phyloP scores from a whole-genome alignment of 2,888 invertebrate species.

The Deilephila porcellus region DNA sequence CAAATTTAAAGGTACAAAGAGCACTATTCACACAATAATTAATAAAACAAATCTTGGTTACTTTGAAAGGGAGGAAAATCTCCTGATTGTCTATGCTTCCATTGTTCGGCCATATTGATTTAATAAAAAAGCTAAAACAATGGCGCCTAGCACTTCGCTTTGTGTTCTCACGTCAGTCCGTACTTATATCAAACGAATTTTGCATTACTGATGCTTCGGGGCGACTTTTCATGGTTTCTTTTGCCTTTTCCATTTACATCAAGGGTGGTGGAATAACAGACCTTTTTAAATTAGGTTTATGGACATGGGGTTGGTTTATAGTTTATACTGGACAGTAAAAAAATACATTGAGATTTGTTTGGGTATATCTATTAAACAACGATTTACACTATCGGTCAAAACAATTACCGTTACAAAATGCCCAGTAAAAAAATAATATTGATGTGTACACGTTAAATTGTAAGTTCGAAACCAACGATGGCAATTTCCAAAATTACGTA shows the following conservation, averaged over 20 bases:
- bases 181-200: constrained; percentile 25
- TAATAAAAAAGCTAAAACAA: constrained; percentile 23
- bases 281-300: background rate
- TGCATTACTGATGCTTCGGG: constrained; percentile 22
- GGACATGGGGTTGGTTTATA: too few species aligned
- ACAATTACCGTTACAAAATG: too few species aligned
- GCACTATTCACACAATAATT: background rate
- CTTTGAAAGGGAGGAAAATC: constrained; percentile 13
- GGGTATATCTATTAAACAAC: too few species aligned
- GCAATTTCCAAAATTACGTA: too few species aligned
- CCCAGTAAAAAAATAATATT: too few species aligned
- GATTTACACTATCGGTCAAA: too few species aligned
- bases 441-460: too few species aligned
- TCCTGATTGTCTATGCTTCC: constrained; percentile 3
- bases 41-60: constrained; percentile 1
- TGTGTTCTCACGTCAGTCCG: background rate
- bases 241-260: background rate
- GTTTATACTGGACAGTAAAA: too few species aligned
- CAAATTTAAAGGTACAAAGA: background rate
- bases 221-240: background rate
- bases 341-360: too few species aligned
- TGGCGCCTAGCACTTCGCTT: constrained; percentile 11
- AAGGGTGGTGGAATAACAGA: background rate
- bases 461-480: too few species aligned
- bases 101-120: constrained; percentile 11